phyloP scores from a whole-genome alignment of 1,140 invertebrate genomes.

The Tetragnatha versicolor region DNA sequence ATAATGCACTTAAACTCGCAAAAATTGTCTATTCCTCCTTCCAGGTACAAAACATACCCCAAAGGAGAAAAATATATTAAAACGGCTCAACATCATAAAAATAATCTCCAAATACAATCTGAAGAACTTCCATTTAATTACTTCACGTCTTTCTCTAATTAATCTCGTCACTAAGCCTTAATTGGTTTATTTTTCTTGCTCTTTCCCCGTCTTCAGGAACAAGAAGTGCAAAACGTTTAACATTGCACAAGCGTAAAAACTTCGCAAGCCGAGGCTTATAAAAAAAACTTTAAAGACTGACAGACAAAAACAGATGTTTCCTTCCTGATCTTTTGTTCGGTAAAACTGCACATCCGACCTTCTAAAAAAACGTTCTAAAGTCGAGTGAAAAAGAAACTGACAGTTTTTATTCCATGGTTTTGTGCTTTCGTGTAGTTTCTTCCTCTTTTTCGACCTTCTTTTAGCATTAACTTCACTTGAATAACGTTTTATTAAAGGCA shows the following conservation, averaged over 20 bases:
- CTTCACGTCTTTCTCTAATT: too few relatives aligned
- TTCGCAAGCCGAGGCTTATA: not conserved
- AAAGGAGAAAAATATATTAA: too few relatives aligned
- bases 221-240: conserved; percentile 13
- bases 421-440: too few relatives aligned
- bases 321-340: conserved; percentile 11
- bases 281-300: not conserved
- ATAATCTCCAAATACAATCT: too few relatives aligned
- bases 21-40: too few relatives aligned
- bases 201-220: not conserved
- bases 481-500: not conserved
- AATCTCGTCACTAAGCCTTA: too few relatives aligned
- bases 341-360: not conserved
- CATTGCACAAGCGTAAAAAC: not conserved
- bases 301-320: conserved; percentile 24
- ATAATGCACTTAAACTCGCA: too few relatives aligned
- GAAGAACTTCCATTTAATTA: too few relatives aligned
- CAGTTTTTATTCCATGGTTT: too few relatives aligned
- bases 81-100: too few relatives aligned
- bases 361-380: not conserved
- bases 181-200: not conserved
- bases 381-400: not conserved
- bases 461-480: not conserved
- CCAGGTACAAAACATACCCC: too few relatives aligned
- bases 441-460: too few relatives aligned